Percentiles rank a stretch among this genome's conserved stretches.
Conservation (phyloP, 2,888 invertebrate genomes). For the Lepidocyrtinus sp. region DNA sequence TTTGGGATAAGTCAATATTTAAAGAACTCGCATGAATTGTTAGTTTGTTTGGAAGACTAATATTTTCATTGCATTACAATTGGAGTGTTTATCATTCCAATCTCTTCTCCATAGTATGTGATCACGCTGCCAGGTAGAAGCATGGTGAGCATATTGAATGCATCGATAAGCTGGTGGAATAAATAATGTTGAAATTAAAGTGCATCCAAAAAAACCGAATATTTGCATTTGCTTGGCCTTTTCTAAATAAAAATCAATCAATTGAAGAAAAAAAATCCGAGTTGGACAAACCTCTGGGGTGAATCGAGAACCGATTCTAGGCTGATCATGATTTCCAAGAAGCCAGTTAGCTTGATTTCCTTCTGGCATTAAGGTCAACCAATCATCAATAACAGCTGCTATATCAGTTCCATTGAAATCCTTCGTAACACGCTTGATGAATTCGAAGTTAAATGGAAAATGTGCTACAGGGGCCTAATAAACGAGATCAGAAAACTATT, state of each 20-base stretch:
- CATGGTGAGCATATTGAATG: conserved; percentile 85
- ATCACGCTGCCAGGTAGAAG: conserved; percentile 77
- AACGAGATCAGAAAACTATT: too few species aligned
- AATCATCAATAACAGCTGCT: conserved; percentile 78
- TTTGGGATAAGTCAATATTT: too few species aligned
- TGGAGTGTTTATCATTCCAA: conserved; percentile 60
- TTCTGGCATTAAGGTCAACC: conserved; percentile 74
- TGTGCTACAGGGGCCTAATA: conserved; percentile 69
- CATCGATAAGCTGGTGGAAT: conserved; percentile 73
- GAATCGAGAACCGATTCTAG: conserved; percentile 23
- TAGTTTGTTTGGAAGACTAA: neutral
- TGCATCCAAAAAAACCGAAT: too few species aligned
- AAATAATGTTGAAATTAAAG: too few species aligned
- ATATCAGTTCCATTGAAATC: conserved; percentile 78
- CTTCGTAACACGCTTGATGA: conserved; percentile 56
- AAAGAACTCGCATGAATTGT: neutral
- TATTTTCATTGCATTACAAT: conserved; percentile 33
- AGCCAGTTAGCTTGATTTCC: conserved; percentile 71
- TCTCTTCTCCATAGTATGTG: conserved; percentile 66
- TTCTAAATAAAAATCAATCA: too few species aligned
- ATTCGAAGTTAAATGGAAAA: conserved; percentile 71
- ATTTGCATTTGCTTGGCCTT: too few species aligned
- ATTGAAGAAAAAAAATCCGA: too few species aligned
- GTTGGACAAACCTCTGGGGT: neutral
- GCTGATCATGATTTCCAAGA: conserved; percentile 69